Base-by-base conservation (phyloP, 2,888 invertebrate species). In the Deilephila porcellus region DNA sequence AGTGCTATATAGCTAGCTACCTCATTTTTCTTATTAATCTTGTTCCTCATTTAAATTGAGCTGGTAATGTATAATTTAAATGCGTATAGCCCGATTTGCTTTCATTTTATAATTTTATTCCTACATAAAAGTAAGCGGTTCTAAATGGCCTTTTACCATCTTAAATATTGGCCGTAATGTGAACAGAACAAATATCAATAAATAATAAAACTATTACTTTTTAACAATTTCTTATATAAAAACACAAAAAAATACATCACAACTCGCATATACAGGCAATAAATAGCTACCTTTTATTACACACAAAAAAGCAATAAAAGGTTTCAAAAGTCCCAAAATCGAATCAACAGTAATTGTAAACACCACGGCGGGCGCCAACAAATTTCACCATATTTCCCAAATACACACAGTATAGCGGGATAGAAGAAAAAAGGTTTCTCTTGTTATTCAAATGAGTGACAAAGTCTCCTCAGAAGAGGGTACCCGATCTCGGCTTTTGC, bases 371-470 rank as follows among this genome's bases (percentile, higher is more conserved):
- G 52, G 71, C 60, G 60, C 37, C 72, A 73, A 74, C 74, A 75
- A 75, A 76, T 74, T 73, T 70, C 75, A 70, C 76, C 70, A 76
- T 76, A 78, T 80, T 82, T 81, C 79, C 79, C 56, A 76, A 76
- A 64, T 71, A 75, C 74, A 79, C 71, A 77, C 62, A 67, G 60
- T 73, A 71, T 63, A 53, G 62, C 71, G 52, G 73, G 75, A 71
- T 63, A 20, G 78, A 79, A 78, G 84, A 88, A 91, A 91, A 91
- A 91, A 91, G 92, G 90, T 89, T 91, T 91, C 84, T 79, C 90
- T 88, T 91, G 92, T 92, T 92, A 92, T 92, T 92, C 87, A 92
- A 92, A 92, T 92, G 86, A 89, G 84, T 84, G 88, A 88, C 86
- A 88, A 91, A 92, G 86, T 91, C 89, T 80, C 76, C 77, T 78